Evolutionary conservation across 2,113 vertebrate genomes (phyloP).

Genomic region (Cynoglossus semilaevis): DNA sequence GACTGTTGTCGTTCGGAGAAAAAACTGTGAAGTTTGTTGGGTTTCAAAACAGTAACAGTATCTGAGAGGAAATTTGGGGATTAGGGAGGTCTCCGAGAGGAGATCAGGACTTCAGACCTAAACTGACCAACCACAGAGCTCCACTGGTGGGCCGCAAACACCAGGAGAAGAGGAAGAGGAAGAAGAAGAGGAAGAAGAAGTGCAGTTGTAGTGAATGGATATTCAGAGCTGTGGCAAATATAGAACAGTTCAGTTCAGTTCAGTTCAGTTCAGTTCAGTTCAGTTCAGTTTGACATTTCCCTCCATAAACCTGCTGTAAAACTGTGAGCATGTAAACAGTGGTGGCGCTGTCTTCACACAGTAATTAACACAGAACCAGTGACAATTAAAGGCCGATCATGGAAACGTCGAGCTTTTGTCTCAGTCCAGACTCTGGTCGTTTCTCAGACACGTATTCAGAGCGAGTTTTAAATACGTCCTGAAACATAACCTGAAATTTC

Average conservation of each 20-base stretch:
- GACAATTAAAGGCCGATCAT: not conserved
- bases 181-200: too few species aligned
- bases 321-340: not conserved
- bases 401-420: not conserved
- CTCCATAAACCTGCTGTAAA: too few species aligned
- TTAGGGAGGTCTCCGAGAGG: not conserved
- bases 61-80: conserved; percentile 17
- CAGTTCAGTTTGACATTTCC: too few species aligned
- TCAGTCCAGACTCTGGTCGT: not conserved
- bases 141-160: too few species aligned
- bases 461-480: conserved; percentile 19
- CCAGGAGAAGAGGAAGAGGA: too few species aligned
- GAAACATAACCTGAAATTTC: conserved; percentile 23
- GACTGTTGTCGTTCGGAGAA: not conserved
- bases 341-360: conserved; percentile 2
- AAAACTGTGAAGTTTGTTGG: conserved; percentile 1
- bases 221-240: too few species aligned
- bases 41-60: conserved; percentile 23
- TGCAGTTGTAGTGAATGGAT: too few species aligned
- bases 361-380: not conserved
- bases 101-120: not conserved
- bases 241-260: too few species aligned
- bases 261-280: too few species aligned
- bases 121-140: not conserved
- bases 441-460: not conserved